Evolutionary conservation across 2,797 vertebrate genomes (phyloP).

Genomic region (Gymnoscopelus microlampas): DNA sequence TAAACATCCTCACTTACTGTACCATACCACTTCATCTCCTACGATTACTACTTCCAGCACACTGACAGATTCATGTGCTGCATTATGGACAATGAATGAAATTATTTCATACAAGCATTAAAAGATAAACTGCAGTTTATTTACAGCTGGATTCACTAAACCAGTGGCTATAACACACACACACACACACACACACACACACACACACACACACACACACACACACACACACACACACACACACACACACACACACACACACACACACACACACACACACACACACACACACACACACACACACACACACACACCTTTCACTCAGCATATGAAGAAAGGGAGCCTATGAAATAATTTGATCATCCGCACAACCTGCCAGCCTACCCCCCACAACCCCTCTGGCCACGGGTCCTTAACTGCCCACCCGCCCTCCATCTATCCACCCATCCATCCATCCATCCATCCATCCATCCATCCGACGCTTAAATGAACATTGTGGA

Average conservation of each 20-base stretch:
- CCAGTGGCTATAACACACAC: not conserved
- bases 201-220: constrained; percentile 22
- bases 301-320: constrained; percentile 15
- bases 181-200: constrained; percentile 20
- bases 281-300: constrained; percentile 9
- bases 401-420: constrained; percentile 57
- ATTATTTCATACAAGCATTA: no score
- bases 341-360: constrained; percentile 58
- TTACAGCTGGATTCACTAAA: no score
- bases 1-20: no score
- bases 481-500: no score
- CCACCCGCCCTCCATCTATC: not conserved
- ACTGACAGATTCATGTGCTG: no score
- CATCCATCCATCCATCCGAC: constrained; percentile 2
- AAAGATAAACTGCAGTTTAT: no score
- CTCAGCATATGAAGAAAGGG: constrained; percentile 48
- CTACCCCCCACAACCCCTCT: constrained; percentile 62
- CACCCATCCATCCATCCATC: constrained; percentile 16
- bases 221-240: constrained; percentile 8
- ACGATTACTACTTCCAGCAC: no score
- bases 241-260: constrained; percentile 25
- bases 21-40: no score
- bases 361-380: constrained; percentile 4
- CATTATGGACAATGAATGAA: no score
- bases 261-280: constrained; percentile 20